phyloP scores from a whole-genome alignment of 2,113 vertebrate species.

The Marcusenius ussheri region DNA sequence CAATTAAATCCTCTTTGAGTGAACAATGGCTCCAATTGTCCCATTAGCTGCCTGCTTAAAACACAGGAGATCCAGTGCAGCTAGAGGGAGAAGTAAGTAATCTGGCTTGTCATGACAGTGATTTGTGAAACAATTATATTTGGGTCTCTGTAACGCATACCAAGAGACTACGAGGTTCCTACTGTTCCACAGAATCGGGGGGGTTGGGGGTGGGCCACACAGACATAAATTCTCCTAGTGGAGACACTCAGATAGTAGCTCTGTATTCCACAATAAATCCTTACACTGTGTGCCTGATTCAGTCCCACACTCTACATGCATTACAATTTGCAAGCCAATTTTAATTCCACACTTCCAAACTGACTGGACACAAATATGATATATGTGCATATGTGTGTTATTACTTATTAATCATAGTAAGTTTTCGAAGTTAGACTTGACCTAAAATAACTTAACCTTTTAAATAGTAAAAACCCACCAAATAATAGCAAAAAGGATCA shows the following conservation, averaged over 20 bases:
- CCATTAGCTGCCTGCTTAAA: neutral
- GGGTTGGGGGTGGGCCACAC: neutral
- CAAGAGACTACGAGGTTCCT: neutral
- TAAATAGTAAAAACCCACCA: neutral
- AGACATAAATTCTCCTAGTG: neutral
- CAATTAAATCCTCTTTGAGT: neutral
- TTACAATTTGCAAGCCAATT: neutral
- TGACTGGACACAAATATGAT: neutral
- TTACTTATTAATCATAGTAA: neutral
- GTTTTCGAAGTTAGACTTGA: neutral
- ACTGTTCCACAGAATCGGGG: neutral
- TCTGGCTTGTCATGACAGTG: neutral
- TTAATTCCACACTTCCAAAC: neutral
- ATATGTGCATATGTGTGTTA: neutral
- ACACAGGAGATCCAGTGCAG: neutral
- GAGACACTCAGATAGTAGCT: neutral
- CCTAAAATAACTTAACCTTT: neutral
- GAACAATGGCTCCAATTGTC: neutral
- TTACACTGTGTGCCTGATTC: neutral
- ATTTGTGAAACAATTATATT: neutral
- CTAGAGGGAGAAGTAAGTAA: neutral
- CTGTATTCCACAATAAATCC: neutral
- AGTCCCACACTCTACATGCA: neutral
- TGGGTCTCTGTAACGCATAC: neutral
- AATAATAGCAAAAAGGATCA: neutral